Conservation (phyloP, 1,140 invertebrate genomes). For the Euschistus heros region DNA sequence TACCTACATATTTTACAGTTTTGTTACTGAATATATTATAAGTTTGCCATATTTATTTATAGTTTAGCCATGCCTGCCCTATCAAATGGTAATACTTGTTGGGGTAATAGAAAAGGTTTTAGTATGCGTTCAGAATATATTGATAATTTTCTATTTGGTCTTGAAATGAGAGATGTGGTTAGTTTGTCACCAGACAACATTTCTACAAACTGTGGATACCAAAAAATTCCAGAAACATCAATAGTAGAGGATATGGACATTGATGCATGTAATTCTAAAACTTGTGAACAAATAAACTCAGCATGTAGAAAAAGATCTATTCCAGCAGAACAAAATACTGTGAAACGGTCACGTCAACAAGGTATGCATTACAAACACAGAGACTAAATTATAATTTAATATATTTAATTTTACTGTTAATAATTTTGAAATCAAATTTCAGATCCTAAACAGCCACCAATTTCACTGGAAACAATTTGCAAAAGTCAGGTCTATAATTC, state of each 20-base stretch:
- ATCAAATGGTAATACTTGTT: slow-evolving; percentile 8
- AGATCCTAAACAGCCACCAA: too few species aligned
- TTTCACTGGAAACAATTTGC: too few species aligned
- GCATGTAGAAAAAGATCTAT: neutral
- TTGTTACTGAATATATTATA: too few species aligned
- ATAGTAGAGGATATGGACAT: neutral
- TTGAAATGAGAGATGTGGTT: neutral
- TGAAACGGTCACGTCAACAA: neutral
- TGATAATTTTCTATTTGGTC: neutral
- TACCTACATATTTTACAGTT: too few species aligned
- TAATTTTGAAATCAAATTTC: too few species aligned
- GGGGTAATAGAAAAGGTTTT: slow-evolving; percentile 5
- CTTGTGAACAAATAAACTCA: neutral
- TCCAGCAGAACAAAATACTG: neutral
- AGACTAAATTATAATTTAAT: too few species aligned
- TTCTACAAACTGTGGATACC: neutral
- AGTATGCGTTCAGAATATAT: neutral
- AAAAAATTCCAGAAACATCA: neutral
- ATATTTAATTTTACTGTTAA: too few species aligned
- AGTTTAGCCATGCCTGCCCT: neutral
- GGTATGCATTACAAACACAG: neutral
- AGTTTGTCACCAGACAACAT: neutral
- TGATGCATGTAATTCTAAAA: neutral
- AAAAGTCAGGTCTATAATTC: too few species aligned
- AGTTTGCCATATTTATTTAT: neutral